Evolutionary conservation across 2,888 invertebrate species (phyloP), one percentile per base, ranked within the genome.

Genomic region (Rhamnusium bicolor): DNA sequence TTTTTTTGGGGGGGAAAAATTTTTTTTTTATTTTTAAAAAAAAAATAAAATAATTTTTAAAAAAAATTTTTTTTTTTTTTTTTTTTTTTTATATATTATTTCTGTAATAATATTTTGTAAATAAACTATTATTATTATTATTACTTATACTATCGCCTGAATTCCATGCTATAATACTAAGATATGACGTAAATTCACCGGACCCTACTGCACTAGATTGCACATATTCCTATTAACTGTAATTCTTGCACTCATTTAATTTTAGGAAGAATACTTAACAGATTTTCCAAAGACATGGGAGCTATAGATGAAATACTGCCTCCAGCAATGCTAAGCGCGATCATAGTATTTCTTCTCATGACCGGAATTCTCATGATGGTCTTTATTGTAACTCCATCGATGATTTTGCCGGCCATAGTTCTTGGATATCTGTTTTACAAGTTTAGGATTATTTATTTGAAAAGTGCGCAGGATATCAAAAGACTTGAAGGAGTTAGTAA

Each of bases 271-370:
- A 93, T 96, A 79, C 90, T 96, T 63, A 96, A 96, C 87, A 89
- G 96, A 67, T 96, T 96, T 87, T 94, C 96, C 0, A 96, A 95
- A 85, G 96, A 96, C 84, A 92, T 95, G 87, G 95, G 95, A 0
- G 89, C 93, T 0, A 92, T 95, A 63, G 95, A 95, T 83, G 95
- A 95, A 86, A 88, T 92, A 18, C 86, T 95, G 62, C 94, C 94
- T 0, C 88, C 90, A 75, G 91, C 92, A 83, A 90, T 92, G 83
- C 87, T 93, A 66, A 93, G 93, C 84, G 89, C 92, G 77, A 89
- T 92, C 71, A 90, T 90, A 83, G 91, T 94, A 69, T 91, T 92
- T 81, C 90, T 94, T 87, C 92, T 94, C 66, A 92, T 92, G 90
- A 63, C 91, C 29, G 94, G 94, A 75, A 94, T 94, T 24, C 19